Percentiles rank a stretch among this genome's conserved stretches.
These are phyloP conservation scores for Vombatus ursinus DNA, from an alignment of 2,113 vertebrate genomes.

Conservation along the genomic window DNA sequence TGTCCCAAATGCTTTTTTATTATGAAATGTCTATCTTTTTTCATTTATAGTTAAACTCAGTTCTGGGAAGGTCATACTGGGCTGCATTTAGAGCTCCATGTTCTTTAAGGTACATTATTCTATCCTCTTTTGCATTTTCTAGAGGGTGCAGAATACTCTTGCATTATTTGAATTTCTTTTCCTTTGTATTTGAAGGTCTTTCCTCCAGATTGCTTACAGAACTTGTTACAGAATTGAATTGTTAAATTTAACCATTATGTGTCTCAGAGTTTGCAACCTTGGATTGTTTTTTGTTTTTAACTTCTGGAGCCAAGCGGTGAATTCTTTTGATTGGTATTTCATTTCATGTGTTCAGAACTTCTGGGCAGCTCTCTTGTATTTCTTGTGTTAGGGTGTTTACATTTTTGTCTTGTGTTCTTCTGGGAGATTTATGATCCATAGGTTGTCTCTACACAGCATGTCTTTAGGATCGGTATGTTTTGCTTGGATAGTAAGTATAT, in stretches of 20 bases:
- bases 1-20: background rate
- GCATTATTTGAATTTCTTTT: background rate
- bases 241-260: background rate
- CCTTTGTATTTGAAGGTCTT: background rate
- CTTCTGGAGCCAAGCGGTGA: too few species aligned
- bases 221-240: background rate
- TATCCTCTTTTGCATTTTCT: background rate
- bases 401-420: background rate
- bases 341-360: background rate
- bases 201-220: background rate
- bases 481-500: background rate
- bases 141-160: background rate
- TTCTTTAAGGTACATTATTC: background rate
- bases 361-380: background rate
- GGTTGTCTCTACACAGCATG: background rate
- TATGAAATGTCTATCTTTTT: background rate
- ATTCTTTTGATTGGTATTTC: background rate
- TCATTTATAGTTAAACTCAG: background rate
- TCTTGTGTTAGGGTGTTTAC: too few species aligned
- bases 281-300: too few species aligned
- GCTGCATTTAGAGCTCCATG: background rate
- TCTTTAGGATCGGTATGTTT: too few species aligned
- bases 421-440: background rate
- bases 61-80: background rate
- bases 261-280: background rate